phyloP scores from a whole-genome alignment of 2,113 vertebrate species.

The Polyodon spathula region DNA sequence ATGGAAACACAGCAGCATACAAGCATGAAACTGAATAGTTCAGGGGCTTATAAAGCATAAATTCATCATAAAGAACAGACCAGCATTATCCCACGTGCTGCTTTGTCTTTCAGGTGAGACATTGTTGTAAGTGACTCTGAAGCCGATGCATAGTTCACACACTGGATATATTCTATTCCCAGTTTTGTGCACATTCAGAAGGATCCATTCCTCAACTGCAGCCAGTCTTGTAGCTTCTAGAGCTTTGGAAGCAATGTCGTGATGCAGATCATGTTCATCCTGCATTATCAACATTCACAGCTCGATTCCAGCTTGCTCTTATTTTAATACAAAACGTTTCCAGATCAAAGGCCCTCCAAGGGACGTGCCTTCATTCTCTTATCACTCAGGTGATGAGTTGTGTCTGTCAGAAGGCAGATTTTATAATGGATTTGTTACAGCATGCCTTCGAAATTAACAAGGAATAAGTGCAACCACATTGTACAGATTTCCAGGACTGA shows the following conservation, averaged over 20 bases:
- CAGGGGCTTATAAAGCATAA: too few species aligned
- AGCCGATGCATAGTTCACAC: too few species aligned
- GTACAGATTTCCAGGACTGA: neutral
- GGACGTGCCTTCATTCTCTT: constrained; percentile 20
- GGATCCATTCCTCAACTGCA: too few species aligned
- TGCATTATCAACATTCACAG: constrained; percentile 42
- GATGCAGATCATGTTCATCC: constrained; percentile 35
- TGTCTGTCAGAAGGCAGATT: constrained; percentile 8
- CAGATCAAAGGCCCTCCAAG: constrained; percentile 42
- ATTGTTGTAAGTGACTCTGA: too few species aligned
- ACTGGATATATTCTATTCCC: too few species aligned
- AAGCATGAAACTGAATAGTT: too few species aligned
- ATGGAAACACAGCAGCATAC: too few species aligned
- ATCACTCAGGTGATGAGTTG: constrained; percentile 25
- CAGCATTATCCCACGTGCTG: too few species aligned
- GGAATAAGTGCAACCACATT: neutral
- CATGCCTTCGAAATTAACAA: neutral
- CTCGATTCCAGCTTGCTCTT: constrained; percentile 32
- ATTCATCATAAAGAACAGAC: too few species aligned
- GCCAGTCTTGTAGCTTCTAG: neutral
- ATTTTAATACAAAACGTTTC: constrained; percentile 29
- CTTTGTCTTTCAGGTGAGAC: too few species aligned
- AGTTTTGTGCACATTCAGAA: neutral
- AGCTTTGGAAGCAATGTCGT: constrained; percentile 17
- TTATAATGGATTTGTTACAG: constrained; percentile 1